phyloP scores from a whole-genome alignment of 2,888 invertebrate genomes.

The Eumerus sabulonum region DNA sequence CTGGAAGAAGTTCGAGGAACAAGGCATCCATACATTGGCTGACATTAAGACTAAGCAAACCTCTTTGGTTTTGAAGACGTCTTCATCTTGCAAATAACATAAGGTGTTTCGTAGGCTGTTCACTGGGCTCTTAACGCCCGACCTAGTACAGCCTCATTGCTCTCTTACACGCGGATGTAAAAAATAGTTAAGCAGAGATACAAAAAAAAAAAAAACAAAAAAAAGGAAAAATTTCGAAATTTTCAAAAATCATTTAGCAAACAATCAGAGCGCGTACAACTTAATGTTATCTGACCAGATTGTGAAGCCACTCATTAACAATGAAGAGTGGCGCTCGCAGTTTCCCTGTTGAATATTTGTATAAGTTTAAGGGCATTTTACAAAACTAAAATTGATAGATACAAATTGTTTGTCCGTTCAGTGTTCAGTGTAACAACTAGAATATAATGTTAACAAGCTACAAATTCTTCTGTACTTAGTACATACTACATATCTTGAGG shows the following conservation, averaged over 20 bases:
- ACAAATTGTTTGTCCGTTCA: constrained; percentile 27
- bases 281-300: constrained; percentile 9
- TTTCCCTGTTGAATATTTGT: neutral
- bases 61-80: constrained; percentile 74
- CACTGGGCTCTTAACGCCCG: constrained; percentile 76
- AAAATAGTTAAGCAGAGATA: no score
- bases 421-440: constrained; percentile 44
- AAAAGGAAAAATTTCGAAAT: constrained; percentile 8
- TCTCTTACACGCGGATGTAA: constrained; percentile 73
- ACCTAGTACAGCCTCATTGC: constrained; percentile 75
- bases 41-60: constrained; percentile 82
- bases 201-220: no score
- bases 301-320: neutral
- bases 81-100: constrained; percentile 77
- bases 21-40: constrained; percentile 85
- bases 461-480: constrained; percentile 53
- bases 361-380: constrained; percentile 12
- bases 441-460: neutral
- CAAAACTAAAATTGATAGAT: constrained; percentile 9
- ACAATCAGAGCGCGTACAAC: neutral
- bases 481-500: constrained; percentile 65
- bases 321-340: no score
- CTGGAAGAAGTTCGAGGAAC: constrained; percentile 92
- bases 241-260: neutral
- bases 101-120: constrained; percentile 77